Conservation (phyloP, 2,888 invertebrate species). For the Pachliopta kotzebuea region DNA sequence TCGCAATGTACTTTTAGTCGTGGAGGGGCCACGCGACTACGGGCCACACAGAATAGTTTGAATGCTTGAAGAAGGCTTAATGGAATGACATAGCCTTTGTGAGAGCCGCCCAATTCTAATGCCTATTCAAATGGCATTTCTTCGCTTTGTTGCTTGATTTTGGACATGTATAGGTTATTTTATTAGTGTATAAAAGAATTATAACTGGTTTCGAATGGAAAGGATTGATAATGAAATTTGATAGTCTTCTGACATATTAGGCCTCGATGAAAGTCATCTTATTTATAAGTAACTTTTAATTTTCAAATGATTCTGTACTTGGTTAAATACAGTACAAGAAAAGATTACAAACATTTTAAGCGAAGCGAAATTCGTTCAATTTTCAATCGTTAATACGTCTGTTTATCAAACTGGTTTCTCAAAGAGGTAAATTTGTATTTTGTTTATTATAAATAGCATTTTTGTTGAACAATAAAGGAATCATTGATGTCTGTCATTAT, state of each 20-base stretch:
- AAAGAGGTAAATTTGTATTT: neutral
- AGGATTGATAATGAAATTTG: constrained; percentile 50
- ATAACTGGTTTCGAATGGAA: constrained; percentile 62
- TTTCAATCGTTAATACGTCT: too few relatives aligned
- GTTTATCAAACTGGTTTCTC: neutral
- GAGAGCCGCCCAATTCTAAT: constrained; percentile 79
- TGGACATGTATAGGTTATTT: constrained; percentile 77
- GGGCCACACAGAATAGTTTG: constrained; percentile 72
- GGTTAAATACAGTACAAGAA: too few relatives aligned
- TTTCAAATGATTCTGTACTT: too few relatives aligned
- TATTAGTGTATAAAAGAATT: constrained; percentile 72
- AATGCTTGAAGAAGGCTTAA: constrained; percentile 77
- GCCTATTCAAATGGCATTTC: constrained; percentile 80
- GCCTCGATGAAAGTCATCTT: constrained; percentile 36
- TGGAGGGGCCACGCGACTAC: constrained; percentile 65
- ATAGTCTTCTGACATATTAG: constrained; percentile 45
- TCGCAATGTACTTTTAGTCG: constrained; percentile 51
- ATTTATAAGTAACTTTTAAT: too few relatives aligned
- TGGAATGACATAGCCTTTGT: constrained; percentile 79
- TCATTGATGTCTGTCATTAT: constrained; percentile 2
- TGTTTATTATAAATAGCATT: neutral
- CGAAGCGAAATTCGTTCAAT: neutral
- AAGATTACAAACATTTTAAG: too few relatives aligned
- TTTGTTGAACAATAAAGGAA: neutral
- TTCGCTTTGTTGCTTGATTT: constrained; percentile 79